phyloP scores from a whole-genome alignment of 1,140 invertebrate genomes.

The Drosophila melanica region DNA sequence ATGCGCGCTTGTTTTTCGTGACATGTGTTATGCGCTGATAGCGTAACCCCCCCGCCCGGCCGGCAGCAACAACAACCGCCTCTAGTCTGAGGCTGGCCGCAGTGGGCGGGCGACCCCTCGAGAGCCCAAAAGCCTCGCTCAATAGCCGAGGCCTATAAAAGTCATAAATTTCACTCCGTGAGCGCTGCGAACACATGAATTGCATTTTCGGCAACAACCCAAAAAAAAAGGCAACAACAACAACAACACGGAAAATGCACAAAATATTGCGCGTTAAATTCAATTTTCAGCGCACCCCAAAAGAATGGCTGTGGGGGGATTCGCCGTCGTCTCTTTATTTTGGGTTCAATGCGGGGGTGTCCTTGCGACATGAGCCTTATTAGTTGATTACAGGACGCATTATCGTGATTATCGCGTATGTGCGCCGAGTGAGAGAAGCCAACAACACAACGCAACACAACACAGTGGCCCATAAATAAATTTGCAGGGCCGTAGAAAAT shows the following conservation, averaged over 20 bases:
- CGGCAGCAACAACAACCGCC: not conserved
- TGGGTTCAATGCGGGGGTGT: slow-evolving; percentile 44
- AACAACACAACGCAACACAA: too few species aligned
- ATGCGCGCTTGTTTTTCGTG: slow-evolving; percentile 63
- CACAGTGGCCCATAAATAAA: slow-evolving; percentile 66
- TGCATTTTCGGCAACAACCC: slow-evolving; percentile 75
- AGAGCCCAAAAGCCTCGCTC: slow-evolving; percentile 16
- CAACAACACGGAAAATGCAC: slow-evolving; percentile 74
- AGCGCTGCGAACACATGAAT: slow-evolving; percentile 70
- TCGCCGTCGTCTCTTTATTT: too few species aligned
- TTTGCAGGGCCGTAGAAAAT: slow-evolving; percentile 32
- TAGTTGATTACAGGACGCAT: slow-evolving; percentile 84
- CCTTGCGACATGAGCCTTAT: slow-evolving; percentile 80
- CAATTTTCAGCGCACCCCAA: slow-evolving; percentile 71
- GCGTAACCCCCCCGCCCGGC: slow-evolving; percentile 59
- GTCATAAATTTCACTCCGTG: slow-evolving; percentile 78
- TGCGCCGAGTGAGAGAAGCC: slow-evolving; percentile 2
- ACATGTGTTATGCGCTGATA: slow-evolving; percentile 76
- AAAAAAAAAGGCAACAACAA: slow-evolving; percentile 9
- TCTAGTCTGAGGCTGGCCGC: slow-evolving; percentile 63
- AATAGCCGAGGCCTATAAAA: slow-evolving; percentile 51
- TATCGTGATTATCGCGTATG: slow-evolving; percentile 83
- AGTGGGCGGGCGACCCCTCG: slow-evolving; percentile 25
- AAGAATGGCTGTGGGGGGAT: not conserved
- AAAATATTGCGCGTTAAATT: slow-evolving; percentile 84